Evolutionary conservation across 1,140 invertebrate genomes (phyloP).

Genomic region (Zaprionus nigranus): DNA sequence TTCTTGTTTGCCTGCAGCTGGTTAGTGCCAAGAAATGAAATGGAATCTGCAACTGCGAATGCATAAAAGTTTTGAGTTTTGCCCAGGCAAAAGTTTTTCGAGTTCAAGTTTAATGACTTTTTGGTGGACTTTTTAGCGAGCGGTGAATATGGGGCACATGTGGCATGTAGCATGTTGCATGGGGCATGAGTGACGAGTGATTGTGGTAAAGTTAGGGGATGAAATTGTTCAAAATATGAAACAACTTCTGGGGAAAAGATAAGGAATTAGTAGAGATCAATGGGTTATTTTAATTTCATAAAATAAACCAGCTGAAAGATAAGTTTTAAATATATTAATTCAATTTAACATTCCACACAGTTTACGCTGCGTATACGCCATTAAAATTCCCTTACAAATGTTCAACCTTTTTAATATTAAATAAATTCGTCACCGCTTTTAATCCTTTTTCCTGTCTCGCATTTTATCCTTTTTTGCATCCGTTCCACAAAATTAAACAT

Average conservation of each 20-base stretch:
- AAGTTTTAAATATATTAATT: not conserved
- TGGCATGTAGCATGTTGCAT: slow-evolving; percentile 40
- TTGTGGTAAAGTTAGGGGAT: slow-evolving; percentile 20
- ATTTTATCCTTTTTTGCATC: not conserved
- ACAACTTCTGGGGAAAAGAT: too few relatives aligned
- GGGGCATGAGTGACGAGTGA: slow-evolving; percentile 1
- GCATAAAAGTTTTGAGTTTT: slow-evolving; percentile 61
- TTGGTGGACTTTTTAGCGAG: slow-evolving; percentile 54
- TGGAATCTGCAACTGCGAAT: slow-evolving; percentile 58
- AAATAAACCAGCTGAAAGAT: not conserved
- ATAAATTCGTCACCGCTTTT: not conserved
- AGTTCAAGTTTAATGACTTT: slow-evolving; percentile 77
- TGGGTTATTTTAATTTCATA: slow-evolving; percentile 11
- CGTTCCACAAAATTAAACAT: slow-evolving; percentile 1
- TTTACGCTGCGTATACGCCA: not conserved
- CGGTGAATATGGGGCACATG: slow-evolving; percentile 4
- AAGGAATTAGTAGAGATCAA: slow-evolving; percentile 28
- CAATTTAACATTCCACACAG: not conserved
- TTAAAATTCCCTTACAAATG: not conserved
- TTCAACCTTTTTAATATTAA: not conserved
- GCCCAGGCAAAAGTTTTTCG: slow-evolving; percentile 51
- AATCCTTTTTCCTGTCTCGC: not conserved
- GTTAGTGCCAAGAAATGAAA: slow-evolving; percentile 61
- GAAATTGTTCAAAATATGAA: too few relatives aligned
- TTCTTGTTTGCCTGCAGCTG: slow-evolving; percentile 40